Base-by-base conservation (phyloP, 2,888 invertebrate species). In the Hydriomena furcata region DNA sequence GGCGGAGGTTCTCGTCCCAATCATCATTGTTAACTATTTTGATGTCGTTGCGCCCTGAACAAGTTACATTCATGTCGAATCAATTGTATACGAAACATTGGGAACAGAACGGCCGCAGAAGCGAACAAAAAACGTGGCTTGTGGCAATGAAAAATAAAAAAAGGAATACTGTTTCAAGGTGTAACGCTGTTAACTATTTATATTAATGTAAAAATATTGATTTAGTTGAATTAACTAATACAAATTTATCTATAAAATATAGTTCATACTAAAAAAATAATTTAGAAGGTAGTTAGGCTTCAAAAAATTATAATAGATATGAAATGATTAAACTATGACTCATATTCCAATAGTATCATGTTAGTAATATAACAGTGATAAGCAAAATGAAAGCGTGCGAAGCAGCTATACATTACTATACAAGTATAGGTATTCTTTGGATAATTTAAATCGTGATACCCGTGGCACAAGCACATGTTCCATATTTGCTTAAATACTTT, bases 371-470 rank as follows among this genome's bases (percentile, higher is more conserved):
- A 54, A 41, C 25, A 34, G 58, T 49, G 58, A 58, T 37, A 76
- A 75, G 79, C 82, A 42, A 72, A 71, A 71, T 72, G 57, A 50
- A 82, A 82, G 83, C 84, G 82, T 82, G 84, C 79, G 52, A 17
- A 82, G 83, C 84, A 35, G 40, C 57, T 55, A 54, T 11, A 45
- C 21, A 40, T 24, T 34, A 17, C 28, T n/a, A n/a, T n/a, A n/a
- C n/a, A n/a, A n/a, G n/a, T n/a, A n/a, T n/a, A n/a, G n/a, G n/a
- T n/a, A 36, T 54, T 55, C 57, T 51, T 64, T 63, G 57, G 61
- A 55, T 52, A 42, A 52, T 37, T 46, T 11, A n/a, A n/a, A n/a
- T n/a, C n/a, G n/a, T n/a, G n/a, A n/a, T n/a, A n/a, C n/a, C n/a
- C n/a, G n/a, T n/a, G n/a, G n/a, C n/a, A n/a, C n/a, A n/a, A n/a